Conservation (phyloP, 2,113 vertebrate species). For the Oxyura jamaicensis region DNA sequence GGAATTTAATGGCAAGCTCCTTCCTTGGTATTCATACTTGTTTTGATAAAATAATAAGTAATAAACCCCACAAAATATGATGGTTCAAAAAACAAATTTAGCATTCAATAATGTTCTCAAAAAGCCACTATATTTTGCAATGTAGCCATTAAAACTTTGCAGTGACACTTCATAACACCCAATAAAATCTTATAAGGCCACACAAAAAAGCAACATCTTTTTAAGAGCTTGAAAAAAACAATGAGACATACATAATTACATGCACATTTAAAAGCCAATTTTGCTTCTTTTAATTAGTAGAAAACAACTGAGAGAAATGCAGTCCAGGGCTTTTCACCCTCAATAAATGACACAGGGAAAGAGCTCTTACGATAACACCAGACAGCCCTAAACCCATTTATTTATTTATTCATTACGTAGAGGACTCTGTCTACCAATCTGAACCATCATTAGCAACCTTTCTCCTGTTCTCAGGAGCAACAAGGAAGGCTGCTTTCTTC, state of each 20-base stretch:
- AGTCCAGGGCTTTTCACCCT: not conserved
- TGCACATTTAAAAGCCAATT: not conserved
- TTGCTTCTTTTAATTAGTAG: not conserved
- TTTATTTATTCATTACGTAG: not conserved
- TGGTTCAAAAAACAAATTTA: not conserved
- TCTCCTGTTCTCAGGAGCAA: not conserved
- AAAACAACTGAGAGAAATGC: not conserved
- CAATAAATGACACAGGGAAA: not conserved
- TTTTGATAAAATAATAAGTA: not conserved
- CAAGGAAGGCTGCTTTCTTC: not conserved
- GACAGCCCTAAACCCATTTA: not conserved
- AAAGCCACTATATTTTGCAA: not conserved
- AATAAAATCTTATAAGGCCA: not conserved
- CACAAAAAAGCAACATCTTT: conserved; percentile 28
- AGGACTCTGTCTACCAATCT: rapidly evolving
- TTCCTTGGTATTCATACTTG: not conserved
- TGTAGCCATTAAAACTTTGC: conserved; percentile 1
- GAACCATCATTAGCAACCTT: not conserved
- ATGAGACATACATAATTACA: conserved; percentile 16
- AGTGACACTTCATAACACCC: not conserved
- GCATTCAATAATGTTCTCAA: not conserved
- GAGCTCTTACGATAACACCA: not conserved
- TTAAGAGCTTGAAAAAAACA: conserved; percentile 20
- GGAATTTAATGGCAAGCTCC: not conserved
- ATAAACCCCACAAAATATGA: not conserved